Evolutionary conservation across 2,797 vertebrate species (phyloP).

Genomic region (Eulemur coronatus): DNA sequence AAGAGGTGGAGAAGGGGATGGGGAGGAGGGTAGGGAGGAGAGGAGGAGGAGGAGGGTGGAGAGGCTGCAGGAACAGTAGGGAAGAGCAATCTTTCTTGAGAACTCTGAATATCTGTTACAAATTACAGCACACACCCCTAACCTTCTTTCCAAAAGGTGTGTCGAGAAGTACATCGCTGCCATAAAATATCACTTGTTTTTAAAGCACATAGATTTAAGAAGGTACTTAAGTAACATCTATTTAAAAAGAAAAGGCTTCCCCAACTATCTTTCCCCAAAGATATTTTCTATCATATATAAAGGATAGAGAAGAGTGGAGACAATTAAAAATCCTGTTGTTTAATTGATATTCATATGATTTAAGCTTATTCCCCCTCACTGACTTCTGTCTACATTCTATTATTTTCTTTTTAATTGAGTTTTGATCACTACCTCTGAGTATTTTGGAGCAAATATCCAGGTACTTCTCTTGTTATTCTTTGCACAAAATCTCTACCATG

Average conservation of each 20-base stretch:
- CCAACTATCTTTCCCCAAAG: background rate
- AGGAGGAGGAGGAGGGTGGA: background rate
- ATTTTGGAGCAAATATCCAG: background rate
- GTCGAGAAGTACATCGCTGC: background rate
- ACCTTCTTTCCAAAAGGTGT: background rate
- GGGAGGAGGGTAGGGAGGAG: background rate
- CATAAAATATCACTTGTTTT: background rate
- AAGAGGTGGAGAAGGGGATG: background rate
- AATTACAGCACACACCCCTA: background rate
- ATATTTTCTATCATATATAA: background rate
- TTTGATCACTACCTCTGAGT: background rate
- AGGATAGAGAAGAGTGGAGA: background rate
- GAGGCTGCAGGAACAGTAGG: rapidly evolving
- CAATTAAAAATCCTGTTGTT: background rate
- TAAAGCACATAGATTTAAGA: background rate
- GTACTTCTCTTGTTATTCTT: background rate
- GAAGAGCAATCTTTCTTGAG: background rate
- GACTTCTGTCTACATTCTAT: background rate
- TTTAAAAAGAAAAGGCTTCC: background rate
- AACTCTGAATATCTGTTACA: background rate
- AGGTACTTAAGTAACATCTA: background rate
- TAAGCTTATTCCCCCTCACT: background rate
- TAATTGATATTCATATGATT: background rate
- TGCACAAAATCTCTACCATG: background rate
- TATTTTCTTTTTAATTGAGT: background rate